Base-by-base conservation (phyloP, 2,113 vertebrate genomes). In the Pangasianodon gigas region DNA sequence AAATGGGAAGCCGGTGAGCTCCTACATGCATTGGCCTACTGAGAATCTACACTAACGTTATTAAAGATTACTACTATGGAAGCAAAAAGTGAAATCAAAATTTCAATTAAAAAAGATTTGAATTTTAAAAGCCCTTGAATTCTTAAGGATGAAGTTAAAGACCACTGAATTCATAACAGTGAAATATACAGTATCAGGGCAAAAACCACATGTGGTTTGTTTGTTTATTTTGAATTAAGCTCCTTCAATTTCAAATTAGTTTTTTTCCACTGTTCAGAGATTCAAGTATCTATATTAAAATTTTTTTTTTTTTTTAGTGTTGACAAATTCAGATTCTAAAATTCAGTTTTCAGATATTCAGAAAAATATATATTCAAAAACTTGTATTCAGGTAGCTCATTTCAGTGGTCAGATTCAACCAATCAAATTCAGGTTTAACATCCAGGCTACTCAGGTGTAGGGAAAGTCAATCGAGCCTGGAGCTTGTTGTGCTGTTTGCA, bases 1-100 rank as follows among this genome's bases (percentile, higher is more conserved):
- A 98, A 92, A 97, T 98, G 96, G 97, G 97, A 74, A 96, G 93
- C 92, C 95, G 97, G 97, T 98, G 80, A 93, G 94, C 18, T 7
- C 32, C 46, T 54, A 51, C 19, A 26, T 67, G 8, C 26, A 56
- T 54, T 82, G n/a, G 21, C 8, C 10, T 19, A 26, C 54, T 24
- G 3, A 75, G 37, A 19, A 10, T 56, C 13, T 21, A 54, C 2
- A 9, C 2, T 2, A 60, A 84, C 1, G 21, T 60, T 14, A 11
- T 41, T 84, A 41, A 37, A 37, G n/a, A 24, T 19, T 37, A 46
- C 19, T 46, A 8, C 1, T 10, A 9, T 74, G 37, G 6, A 26
- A 13, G 21, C 10, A 18, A 32, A 32, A 32, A 71, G 67, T 32
- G 13, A 2, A 24, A 29, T 65, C 26, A 29, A 11, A 29, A 65